phyloP scores from a whole-genome alignment of 2,113 vertebrate genomes.

The Spilogale gracilis region DNA sequence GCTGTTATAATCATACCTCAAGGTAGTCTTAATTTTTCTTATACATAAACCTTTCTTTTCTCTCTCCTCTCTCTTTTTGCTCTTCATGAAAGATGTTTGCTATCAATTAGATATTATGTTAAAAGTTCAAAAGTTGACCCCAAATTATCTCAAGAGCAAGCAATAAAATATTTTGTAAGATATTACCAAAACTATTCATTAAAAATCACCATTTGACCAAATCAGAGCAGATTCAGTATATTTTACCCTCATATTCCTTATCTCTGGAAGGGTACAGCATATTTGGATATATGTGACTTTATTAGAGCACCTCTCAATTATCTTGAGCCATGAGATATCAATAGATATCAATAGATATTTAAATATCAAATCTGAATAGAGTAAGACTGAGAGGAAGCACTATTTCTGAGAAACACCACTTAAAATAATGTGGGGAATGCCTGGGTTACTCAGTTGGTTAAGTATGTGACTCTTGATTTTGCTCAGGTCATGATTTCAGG shows the following conservation, averaged over 20 bases:
- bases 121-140: neutral
- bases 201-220: slow-evolving; percentile 38
- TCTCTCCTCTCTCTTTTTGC: neutral
- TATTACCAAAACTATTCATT: neutral
- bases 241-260: neutral
- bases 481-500: neutral
- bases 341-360: neutral
- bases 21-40: neutral
- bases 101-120: neutral
- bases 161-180: slow-evolving; percentile 4
- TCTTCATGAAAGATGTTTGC: neutral
- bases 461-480: neutral
- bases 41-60: neutral
- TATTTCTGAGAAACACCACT: slow-evolving; percentile 75
- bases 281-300: slow-evolving; percentile 25
- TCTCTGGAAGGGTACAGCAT: neutral
- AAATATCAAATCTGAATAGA: slow-evolving; percentile 52
- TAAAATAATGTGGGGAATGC: neutral
- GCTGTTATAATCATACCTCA: neutral
- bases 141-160: neutral
- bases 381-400: slow-evolving; percentile 48
- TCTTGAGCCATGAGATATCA: slow-evolving; percentile 59
- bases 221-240: neutral
- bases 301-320: slow-evolving; percentile 52
- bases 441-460: neutral